phyloP scores from a whole-genome alignment of 2,888 invertebrate genomes.

The Tenodera sinensis region DNA sequence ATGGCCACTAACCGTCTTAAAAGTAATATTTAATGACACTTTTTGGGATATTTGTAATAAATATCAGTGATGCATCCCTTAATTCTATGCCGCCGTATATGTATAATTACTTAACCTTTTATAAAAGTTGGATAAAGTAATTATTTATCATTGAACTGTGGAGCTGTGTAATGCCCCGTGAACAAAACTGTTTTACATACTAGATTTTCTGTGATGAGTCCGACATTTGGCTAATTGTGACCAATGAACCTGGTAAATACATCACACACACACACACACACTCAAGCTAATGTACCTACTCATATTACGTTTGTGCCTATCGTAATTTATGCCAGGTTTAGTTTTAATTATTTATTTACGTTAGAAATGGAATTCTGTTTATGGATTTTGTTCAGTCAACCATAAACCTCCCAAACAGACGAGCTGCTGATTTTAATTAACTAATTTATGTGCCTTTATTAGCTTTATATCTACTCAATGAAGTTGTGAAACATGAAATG shows the following conservation, averaged over 20 bases:
- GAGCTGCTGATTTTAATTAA: neutral
- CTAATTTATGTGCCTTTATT: neutral
- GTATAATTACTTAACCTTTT: too few species aligned
- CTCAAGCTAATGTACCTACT: neutral
- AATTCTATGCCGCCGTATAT: too few species aligned
- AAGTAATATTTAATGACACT: too few species aligned
- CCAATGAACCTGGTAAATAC: neutral
- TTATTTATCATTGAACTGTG: neutral
- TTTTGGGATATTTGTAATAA: too few species aligned
- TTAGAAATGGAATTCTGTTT: neutral
- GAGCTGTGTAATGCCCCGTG: neutral
- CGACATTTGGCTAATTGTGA: neutral
- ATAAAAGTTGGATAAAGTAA: neutral
- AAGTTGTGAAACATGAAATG: neutral
- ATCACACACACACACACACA: neutral
- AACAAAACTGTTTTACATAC: neutral
- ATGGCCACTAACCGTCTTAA: too few species aligned
- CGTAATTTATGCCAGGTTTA: neutral
- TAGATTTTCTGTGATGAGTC: neutral
- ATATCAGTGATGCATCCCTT: too few species aligned
- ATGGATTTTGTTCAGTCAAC: neutral
- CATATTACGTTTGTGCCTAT: neutral
- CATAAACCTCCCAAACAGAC: neutral
- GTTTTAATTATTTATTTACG: neutral
- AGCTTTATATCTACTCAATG: neutral